Percentiles rank a stretch among this genome's conserved stretches.
Evolutionary conservation across 2,888 invertebrate genomes (phyloP).

Genomic region (Agrotis clavis): DNA sequence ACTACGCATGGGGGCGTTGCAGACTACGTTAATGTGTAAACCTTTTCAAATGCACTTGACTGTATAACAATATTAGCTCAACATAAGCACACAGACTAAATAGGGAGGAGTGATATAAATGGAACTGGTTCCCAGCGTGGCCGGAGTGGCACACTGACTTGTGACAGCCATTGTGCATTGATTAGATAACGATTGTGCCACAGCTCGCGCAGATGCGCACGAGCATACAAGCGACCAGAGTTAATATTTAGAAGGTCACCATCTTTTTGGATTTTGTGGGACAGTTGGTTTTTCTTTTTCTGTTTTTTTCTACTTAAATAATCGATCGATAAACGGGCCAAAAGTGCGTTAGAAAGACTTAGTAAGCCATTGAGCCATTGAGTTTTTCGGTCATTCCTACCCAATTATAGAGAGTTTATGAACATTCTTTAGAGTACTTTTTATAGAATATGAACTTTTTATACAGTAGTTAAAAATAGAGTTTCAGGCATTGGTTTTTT

Average conservation of each 20-base stretch:
- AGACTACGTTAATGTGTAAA: conserved; percentile 8
- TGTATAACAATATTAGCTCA: conserved; percentile 19
- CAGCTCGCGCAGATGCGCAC: conserved; percentile 72
- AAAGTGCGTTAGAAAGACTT: background rate
- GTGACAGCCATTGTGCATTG: conserved; percentile 78
- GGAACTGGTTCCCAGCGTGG: conserved; percentile 50
- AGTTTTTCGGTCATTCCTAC: background rate
- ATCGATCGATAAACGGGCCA: background rate
- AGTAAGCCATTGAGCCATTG: background rate
- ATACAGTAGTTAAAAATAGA: no score
- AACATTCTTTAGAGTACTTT: background rate
- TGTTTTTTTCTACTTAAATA: background rate
- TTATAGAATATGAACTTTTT: no score
- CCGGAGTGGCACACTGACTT: conserved; percentile 74
- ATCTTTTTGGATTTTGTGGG: conserved; percentile 18
- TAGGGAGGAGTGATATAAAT: conserved; percentile 42
- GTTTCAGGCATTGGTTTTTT: no score
- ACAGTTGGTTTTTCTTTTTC: conserved; percentile 5
- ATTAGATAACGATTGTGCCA: conserved; percentile 83
- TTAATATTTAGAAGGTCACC: conserved; percentile 31
- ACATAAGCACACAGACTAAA: conserved; percentile 21
- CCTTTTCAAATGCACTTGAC: conserved; percentile 35
- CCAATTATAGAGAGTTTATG: background rate
- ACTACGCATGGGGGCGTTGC: conserved; percentile 25
- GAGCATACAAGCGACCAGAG: conserved; percentile 56